phyloP scores from a whole-genome alignment of 2,113 vertebrate species.

The Rhynchomys soricoides region DNA sequence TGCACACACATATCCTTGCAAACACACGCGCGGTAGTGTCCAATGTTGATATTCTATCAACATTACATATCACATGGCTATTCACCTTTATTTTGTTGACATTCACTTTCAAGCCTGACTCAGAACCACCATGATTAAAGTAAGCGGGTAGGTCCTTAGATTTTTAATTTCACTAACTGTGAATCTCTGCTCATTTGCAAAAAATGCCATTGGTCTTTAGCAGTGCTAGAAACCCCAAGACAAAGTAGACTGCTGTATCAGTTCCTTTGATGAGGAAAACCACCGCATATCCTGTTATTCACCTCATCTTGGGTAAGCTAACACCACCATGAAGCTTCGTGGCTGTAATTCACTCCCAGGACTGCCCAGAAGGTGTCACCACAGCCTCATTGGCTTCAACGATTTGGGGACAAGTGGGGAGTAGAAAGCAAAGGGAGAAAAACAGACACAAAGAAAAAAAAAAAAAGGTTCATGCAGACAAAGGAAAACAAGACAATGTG shows the following conservation, averaged over 20 bases:
- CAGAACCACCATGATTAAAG: not conserved
- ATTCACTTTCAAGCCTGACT: slow-evolving; percentile 39
- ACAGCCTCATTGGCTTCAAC: slow-evolving; percentile 76
- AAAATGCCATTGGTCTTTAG: slow-evolving; percentile 18
- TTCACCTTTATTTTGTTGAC: slow-evolving; percentile 34
- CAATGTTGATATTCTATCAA: slow-evolving; percentile 33
- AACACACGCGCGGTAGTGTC: not conserved
- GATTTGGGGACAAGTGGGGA: slow-evolving; percentile 74
- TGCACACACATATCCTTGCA: not conserved
- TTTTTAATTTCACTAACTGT: slow-evolving; percentile 43
- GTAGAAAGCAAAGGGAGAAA: slow-evolving; percentile 73
- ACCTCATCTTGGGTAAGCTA: slow-evolving; percentile 2
- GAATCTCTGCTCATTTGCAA: slow-evolving; percentile 23
- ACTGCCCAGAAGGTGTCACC: slow-evolving; percentile 84
- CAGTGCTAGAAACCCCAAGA: slow-evolving; percentile 24
- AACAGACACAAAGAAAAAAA: slow-evolving; percentile 77
- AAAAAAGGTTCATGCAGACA: slow-evolving; percentile 74
- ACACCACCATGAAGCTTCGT: slow-evolving; percentile 33
- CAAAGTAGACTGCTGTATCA: not conserved
- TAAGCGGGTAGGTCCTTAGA: not conserved
- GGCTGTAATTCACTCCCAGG: slow-evolving; percentile 78
- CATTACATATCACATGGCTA: not conserved
- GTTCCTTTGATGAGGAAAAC: slow-evolving; percentile 21
- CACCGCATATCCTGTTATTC: not conserved
- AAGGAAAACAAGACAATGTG: slow-evolving; percentile 76